These are phyloP conservation scores for Coccyzus lansbergi DNA, from an alignment of 2,797 vertebrate species.

Conservation along the genomic window DNA sequence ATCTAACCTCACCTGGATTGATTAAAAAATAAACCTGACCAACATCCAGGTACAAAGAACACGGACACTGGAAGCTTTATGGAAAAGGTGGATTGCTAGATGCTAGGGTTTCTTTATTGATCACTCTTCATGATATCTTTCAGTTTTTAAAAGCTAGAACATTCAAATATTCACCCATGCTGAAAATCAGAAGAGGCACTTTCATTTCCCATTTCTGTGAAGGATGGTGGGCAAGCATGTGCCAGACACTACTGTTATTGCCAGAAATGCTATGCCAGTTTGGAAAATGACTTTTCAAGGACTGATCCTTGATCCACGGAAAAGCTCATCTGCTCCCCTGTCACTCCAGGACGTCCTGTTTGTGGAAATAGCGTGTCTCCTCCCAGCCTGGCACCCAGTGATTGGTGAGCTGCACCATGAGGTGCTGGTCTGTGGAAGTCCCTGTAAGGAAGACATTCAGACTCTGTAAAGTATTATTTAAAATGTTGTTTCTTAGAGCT, in stretches of 20 bases:
- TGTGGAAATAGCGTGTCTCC: not conserved
- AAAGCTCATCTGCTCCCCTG: not conserved
- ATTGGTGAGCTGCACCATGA: not conserved
- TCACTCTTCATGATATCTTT: not conserved
- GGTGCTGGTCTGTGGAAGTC: fast-evolving
- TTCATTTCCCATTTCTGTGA: not conserved
- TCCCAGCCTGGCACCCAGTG: not conserved
- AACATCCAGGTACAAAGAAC: not conserved
- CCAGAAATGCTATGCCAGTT: not conserved
- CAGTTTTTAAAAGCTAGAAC: not conserved
- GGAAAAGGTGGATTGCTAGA: not conserved
- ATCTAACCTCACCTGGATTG: not conserved
- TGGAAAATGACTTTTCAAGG: not conserved
- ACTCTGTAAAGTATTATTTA: not conserved
- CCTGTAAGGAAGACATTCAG: not conserved
- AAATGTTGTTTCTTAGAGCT: not conserved
- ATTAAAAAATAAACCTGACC: not conserved
- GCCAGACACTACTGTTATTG: not conserved
- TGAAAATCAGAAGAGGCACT: not conserved
- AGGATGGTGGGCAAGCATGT: not conserved
- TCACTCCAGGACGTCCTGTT: fast-evolving
- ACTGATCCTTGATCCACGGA: not conserved
- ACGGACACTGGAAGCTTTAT: not conserved
- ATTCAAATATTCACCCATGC: not conserved
- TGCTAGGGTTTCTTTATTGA: not conserved